These are phyloP conservation scores for Congeria kusceri DNA, from an alignment of 2,888 invertebrate species.

Conservation along the genomic window DNA sequence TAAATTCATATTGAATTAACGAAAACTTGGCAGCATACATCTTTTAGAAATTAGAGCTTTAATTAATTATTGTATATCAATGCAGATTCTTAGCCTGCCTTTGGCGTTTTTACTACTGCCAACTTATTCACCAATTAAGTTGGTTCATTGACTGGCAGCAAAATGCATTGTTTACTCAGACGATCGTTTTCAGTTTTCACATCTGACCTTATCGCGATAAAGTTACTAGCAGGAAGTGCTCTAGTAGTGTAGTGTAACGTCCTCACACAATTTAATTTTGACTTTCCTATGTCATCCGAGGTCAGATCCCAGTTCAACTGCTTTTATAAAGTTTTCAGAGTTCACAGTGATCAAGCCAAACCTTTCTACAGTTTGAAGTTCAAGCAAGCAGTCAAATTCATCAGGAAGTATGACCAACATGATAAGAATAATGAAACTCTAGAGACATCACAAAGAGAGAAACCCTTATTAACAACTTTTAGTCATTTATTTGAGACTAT, in stretches of 20 bases:
- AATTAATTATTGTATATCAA: slow-evolving; percentile 64
- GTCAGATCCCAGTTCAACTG: slow-evolving; percentile 16
- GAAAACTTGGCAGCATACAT: slow-evolving; percentile 49
- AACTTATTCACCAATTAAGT: slow-evolving; percentile 24
- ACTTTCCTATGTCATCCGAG: slow-evolving; percentile 31
- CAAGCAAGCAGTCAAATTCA: slow-evolving; percentile 20
- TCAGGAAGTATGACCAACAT: slow-evolving; percentile 34
- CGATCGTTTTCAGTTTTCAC: slow-evolving; percentile 33
- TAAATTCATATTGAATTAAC: too few relatives aligned
- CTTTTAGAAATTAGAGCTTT: slow-evolving; percentile 52
- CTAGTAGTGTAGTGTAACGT: slow-evolving; percentile 16
- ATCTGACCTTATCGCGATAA: slow-evolving; percentile 23
- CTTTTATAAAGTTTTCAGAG: slow-evolving; percentile 11
- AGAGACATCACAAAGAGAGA: too few relatives aligned
- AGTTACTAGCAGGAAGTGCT: slow-evolving; percentile 29
- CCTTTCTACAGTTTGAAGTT: slow-evolving; percentile 27
- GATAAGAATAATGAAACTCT: too few relatives aligned
- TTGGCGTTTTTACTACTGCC: slow-evolving; percentile 36
- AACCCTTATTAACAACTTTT: too few relatives aligned
- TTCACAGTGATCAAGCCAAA: slow-evolving; percentile 20
- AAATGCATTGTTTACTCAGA: slow-evolving; percentile 12
- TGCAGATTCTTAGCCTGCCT: slow-evolving; percentile 40
- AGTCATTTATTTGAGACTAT: too few relatives aligned
- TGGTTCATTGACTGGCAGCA: slow-evolving; percentile 32
- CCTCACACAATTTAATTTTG: slow-evolving; percentile 10